Percentiles rank a stretch among this genome's conserved stretches.
Conservation (phyloP, 1,140 invertebrate species). For the Agraylea sexmaculata region DNA sequence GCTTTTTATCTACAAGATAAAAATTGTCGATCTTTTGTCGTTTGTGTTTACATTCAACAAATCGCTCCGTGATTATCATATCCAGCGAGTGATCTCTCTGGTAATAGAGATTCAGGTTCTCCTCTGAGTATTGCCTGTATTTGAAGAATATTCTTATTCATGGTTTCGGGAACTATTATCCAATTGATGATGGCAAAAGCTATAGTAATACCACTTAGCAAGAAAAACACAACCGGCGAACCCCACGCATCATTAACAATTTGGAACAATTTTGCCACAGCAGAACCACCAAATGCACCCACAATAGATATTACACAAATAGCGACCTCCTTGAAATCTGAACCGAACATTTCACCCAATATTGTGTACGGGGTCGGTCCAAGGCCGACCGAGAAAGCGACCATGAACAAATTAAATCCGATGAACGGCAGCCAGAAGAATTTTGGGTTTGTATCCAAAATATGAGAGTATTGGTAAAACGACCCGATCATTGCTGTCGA, state of each 20-base stretch:
- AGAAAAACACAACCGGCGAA: slow-evolving; percentile 15
- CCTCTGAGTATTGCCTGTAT: slow-evolving; percentile 13
- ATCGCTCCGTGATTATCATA: not conserved
- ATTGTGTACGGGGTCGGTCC: slow-evolving; percentile 17
- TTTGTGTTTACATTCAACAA: not conserved
- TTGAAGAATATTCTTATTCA: slow-evolving; percentile 18
- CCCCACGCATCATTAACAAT: slow-evolving; percentile 18
- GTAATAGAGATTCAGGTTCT: not conserved
- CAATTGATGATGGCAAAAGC: slow-evolving; percentile 9
- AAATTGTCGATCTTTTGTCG: not conserved
- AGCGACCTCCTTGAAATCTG: slow-evolving; percentile 17
- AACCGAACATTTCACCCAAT: slow-evolving; percentile 18
- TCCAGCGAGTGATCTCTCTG: too few relatives aligned
- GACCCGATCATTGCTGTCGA: slow-evolving; percentile 16
- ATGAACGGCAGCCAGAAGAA: slow-evolving; percentile 17
- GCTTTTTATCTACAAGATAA: not conserved
- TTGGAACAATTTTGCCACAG: slow-evolving; percentile 17
- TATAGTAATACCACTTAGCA: slow-evolving; percentile 15
- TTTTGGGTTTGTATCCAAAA: slow-evolving; percentile 9
- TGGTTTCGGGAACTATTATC: slow-evolving; percentile 16
- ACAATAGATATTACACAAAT: slow-evolving; percentile 16
- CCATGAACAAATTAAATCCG: slow-evolving; percentile 12
- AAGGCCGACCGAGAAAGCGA: slow-evolving; percentile 18
- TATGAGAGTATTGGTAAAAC: slow-evolving; percentile 10
- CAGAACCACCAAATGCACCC: slow-evolving; percentile 16